Evolutionary conservation across 2,888 invertebrate species (phyloP), one percentile per base, ranked within the genome.

Genomic region (Alloplasta piceator): DNA sequence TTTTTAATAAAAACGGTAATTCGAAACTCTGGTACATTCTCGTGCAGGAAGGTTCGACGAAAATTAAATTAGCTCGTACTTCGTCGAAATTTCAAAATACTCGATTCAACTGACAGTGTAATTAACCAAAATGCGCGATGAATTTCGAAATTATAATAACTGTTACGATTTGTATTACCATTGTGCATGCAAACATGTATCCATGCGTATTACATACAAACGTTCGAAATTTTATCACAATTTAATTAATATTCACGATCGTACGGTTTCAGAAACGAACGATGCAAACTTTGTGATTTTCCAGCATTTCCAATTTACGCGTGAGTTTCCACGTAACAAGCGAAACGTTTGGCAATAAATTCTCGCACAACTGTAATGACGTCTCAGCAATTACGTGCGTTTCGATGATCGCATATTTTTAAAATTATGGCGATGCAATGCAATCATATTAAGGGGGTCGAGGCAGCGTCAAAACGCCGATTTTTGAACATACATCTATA

Each of bases 311-410:
- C 71, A 78, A 66, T 72, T 72, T 78, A 43, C 66, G n/a, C 26
- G 14, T 26, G 36, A 26, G 14, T 12, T 4, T 10, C 36, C 50
- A 14, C 16, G 10, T 67, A 52, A 36, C 9, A 48, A 6, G 46
- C 14, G 48, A 70, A 56, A 64, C 46, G 63, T 70, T 77, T 56
- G 55, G 48, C 76, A 39, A 70, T 78, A 50, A 68, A 76, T 76
- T 68, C 68, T 61, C 50, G 58, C 55, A 38, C 43, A 41, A 52
- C 14, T 16, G 41, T 7, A 9, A 50, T 36, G 56, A 60, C 26
- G 26, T 26, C 26, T 2, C 26, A 26, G 14, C 14, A 64, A 63
- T 73, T 63, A 73, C 56, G 10, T n/a, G 12, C 55, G 1, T 26
- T 26, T 26, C 26, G 48, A 50, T 39, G 4, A 66, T 66, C 39